Percentiles rank a stretch among this genome's conserved stretches.
These are phyloP conservation scores for Temnothorax nylanderi DNA, from an alignment of 1,140 invertebrate species.

Conservation along the genomic window DNA sequence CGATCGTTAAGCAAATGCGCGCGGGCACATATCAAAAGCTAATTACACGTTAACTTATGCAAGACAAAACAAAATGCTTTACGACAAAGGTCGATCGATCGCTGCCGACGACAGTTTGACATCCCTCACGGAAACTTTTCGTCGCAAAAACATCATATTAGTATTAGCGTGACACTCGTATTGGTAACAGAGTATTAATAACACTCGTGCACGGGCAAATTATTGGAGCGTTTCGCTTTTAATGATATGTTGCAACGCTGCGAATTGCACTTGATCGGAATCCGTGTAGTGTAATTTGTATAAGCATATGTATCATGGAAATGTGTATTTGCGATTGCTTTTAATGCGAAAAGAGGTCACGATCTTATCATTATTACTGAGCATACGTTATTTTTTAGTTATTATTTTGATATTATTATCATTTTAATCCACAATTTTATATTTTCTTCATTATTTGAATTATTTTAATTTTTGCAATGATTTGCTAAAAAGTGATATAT, in stretches of 20 bases:
- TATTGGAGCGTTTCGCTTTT: background rate
- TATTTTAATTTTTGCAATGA: too few species aligned
- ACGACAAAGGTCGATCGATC: background rate
- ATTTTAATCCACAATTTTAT: background rate
- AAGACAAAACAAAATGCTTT: background rate
- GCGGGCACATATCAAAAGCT: background rate
- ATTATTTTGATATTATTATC: background rate
- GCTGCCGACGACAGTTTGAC: background rate
- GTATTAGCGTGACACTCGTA: constrained; percentile 11
- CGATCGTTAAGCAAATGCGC: background rate
- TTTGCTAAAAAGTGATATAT: background rate
- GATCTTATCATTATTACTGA: background rate
- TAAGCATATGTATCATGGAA: background rate
- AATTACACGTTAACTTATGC: constrained; percentile 30
- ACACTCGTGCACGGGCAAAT: background rate
- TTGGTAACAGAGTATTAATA: background rate
- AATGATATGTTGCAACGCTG: background rate
- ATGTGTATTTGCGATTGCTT: background rate
- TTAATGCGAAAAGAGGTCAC: background rate
- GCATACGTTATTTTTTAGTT: background rate
- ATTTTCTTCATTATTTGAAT: background rate
- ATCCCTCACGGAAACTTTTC: constrained; percentile 13
- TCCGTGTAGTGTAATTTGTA: background rate
- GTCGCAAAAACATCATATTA: constrained; percentile 13
- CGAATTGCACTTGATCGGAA: background rate